phyloP scores from a whole-genome alignment of 2,113 vertebrate species.

The Xyliphius kryptos region DNA sequence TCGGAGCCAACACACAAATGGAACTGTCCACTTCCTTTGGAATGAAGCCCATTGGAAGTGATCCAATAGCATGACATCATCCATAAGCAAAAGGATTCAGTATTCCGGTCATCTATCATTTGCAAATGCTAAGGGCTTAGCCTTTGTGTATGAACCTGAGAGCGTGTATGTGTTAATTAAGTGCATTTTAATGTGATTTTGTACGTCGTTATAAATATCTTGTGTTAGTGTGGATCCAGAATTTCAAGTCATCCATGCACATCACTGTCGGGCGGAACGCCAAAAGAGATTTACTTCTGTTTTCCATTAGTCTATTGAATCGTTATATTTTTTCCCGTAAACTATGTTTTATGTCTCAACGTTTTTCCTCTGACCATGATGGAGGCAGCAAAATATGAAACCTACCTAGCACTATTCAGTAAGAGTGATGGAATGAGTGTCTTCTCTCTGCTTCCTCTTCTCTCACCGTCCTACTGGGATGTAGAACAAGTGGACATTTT shows the following conservation, averaged over 20 bases:
- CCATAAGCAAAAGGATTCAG: conserved; percentile 4
- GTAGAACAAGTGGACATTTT: neutral
- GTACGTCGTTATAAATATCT: conserved; percentile 20
- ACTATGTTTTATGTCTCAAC: neutral
- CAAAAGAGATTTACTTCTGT: neutral
- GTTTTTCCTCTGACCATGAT: neutral
- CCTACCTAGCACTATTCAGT: conserved; percentile 16
- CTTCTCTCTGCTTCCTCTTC: neutral
- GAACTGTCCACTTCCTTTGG: conserved; percentile 32
- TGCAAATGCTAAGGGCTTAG: conserved; percentile 22
- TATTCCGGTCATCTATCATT: conserved; percentile 24
- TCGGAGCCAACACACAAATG: conserved; percentile 44
- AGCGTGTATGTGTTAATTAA: neutral
- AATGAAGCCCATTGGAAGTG: neutral
- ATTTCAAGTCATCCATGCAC: conserved; percentile 7
- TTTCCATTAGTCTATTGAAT: conserved; percentile 20
- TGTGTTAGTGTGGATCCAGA: conserved; percentile 18
- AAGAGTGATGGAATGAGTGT: neutral
- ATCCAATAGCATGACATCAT: neutral
- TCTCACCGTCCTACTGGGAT: neutral
- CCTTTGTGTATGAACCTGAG: conserved; percentile 14
- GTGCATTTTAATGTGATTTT: neutral
- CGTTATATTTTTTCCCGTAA: conserved; percentile 20
- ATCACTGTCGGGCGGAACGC: neutral
- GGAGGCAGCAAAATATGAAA: conserved; percentile 2